These are phyloP conservation scores for Hipparchia semele DNA, from an alignment of 2,888 invertebrate species.

Conservation along the genomic window DNA sequence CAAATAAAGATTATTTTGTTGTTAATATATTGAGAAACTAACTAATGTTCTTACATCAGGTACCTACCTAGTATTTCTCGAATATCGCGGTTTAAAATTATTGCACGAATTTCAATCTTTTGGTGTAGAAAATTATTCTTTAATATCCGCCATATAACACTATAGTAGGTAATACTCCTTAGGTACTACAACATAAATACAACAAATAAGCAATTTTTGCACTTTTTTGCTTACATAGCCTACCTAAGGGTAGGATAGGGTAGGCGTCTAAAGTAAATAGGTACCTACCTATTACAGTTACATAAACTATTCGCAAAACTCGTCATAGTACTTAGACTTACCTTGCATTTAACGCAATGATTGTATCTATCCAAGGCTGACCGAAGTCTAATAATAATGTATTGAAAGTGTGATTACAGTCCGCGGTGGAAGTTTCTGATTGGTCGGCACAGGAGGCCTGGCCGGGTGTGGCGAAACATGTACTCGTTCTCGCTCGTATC, in stretches of 20 bases:
- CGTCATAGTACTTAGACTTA: slow-evolving; percentile 8
- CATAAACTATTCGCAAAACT: not conserved
- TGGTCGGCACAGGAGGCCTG: slow-evolving; percentile 73
- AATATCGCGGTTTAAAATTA: too few species aligned
- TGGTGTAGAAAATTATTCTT: too few species aligned
- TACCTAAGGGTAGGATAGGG: not conserved
- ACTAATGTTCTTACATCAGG: too few species aligned
- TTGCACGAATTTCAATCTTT: too few species aligned
- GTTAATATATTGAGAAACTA: too few species aligned
- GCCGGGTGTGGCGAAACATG: slow-evolving; percentile 76
- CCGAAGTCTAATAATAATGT: slow-evolving; percentile 57
- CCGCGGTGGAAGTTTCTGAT: slow-evolving; percentile 64
- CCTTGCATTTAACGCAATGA: slow-evolving; percentile 58
- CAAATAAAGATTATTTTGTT: too few species aligned
- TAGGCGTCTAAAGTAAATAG: not conserved
- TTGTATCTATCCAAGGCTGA: slow-evolving; percentile 68
- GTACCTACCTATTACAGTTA: not conserved
- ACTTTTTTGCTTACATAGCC: not conserved
- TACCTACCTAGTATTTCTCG: too few species aligned
- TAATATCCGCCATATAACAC: too few species aligned
- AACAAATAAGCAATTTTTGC: too few species aligned
- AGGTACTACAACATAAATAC: too few species aligned
- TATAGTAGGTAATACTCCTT: too few species aligned
- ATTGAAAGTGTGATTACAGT: slow-evolving; percentile 70
- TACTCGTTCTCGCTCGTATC: slow-evolving; percentile 42